phyloP scores from a whole-genome alignment of 2,797 vertebrate genomes.

The Acanthis flammea region DNA sequence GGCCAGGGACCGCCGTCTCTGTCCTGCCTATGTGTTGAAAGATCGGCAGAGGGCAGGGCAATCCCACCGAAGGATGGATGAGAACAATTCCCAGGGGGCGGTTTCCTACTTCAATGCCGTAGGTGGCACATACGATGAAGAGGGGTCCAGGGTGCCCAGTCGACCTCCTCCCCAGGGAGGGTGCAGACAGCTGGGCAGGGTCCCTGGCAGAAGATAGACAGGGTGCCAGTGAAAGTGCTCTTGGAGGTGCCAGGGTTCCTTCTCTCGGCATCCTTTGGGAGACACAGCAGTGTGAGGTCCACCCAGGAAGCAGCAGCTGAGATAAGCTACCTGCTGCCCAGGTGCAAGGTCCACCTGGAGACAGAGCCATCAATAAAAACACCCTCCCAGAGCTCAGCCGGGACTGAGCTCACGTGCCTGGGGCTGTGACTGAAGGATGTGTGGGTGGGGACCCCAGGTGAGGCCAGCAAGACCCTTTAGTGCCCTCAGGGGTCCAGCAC shows the following conservation, averaged over 20 bases:
- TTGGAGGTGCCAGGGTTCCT: neutral
- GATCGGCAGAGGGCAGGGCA: conserved; percentile 34
- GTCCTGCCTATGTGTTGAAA: neutral
- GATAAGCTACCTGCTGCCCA: neutral
- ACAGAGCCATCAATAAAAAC: neutral
- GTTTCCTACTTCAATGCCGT: rapidly evolving
- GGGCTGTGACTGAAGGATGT: neutral
- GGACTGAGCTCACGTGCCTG: neutral
- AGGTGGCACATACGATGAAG: rapidly evolving
- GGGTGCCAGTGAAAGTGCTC: neutral
- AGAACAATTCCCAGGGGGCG: neutral
- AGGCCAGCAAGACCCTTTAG: neutral
- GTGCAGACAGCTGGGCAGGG: neutral
- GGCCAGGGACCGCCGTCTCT: rapidly evolving
- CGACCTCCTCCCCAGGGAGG: rapidly evolving
- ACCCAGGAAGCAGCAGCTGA: neutral
- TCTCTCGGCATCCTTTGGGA: rapidly evolving
- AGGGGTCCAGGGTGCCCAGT: neutral
- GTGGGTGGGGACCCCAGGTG: too few relatives aligned
- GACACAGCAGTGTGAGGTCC: neutral
- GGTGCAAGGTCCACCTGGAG: neutral
- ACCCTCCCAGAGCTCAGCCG: neutral
- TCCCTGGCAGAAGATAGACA: neutral
- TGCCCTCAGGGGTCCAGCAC: neutral
- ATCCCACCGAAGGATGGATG: neutral